phyloP scores from a whole-genome alignment of 1,140 invertebrate genomes.

The Babylonia areolata region DNA sequence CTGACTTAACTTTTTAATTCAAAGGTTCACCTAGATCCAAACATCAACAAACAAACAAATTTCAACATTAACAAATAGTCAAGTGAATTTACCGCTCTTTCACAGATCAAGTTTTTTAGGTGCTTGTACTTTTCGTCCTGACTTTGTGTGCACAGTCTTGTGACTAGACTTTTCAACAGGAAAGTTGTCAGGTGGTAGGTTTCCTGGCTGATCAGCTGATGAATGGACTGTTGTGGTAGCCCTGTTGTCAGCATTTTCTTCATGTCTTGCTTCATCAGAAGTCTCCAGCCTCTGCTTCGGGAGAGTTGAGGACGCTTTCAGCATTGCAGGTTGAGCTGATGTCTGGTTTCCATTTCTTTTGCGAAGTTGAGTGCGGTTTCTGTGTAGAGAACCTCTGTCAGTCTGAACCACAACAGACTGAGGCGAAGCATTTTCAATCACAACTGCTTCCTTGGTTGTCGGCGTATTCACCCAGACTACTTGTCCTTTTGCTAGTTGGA shows the following conservation, averaged over 20 bases:
- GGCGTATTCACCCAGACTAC: background rate
- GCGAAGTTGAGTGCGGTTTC: conserved; percentile 11
- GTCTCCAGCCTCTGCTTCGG: background rate
- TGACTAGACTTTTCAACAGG: background rate
- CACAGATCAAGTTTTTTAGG: background rate
- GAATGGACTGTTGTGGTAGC: background rate
- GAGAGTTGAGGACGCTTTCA: background rate
- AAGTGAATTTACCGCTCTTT: background rate
- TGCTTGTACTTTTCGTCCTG: background rate
- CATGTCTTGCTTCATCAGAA: background rate
- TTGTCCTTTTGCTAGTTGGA: background rate
- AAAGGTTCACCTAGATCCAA: background rate
- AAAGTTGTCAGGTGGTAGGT: conserved; percentile 9
- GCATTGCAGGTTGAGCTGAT: background rate
- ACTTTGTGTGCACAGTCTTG: background rate
- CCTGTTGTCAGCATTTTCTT: background rate
- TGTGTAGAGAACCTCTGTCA: background rate
- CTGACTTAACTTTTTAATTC: background rate
- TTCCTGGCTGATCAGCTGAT: background rate
- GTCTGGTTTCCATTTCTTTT: background rate
- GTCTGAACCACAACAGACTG: background rate
- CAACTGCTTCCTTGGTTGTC: conserved; percentile 5
- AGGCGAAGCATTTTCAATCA: background rate
- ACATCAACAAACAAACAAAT: background rate
- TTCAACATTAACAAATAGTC: background rate